Evolutionary conservation across 2,888 invertebrate species (phyloP).

Genomic region (Empis livida): DNA sequence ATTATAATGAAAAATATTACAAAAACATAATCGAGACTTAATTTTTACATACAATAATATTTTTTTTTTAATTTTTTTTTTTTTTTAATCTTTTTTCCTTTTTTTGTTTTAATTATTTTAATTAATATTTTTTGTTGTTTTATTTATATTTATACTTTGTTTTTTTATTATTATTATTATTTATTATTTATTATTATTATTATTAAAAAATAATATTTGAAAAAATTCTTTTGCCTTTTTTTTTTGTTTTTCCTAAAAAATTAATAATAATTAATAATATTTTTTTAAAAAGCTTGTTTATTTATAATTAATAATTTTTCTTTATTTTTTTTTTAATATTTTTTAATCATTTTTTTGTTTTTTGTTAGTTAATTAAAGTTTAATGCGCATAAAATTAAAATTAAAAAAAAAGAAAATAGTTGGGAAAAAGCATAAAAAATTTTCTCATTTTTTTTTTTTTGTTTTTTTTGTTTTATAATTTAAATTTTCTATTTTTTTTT

Average conservation of each 20-base stretch:
- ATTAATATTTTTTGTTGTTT: background rate
- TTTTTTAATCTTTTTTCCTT: background rate
- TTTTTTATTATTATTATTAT: background rate
- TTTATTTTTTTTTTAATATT: background rate
- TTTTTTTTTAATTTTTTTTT: background rate
- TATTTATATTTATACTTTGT: background rate
- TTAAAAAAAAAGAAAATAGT: background rate
- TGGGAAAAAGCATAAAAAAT: background rate
- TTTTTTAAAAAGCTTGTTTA: background rate
- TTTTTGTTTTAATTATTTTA: background rate
- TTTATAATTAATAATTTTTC: background rate
- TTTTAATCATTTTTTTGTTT: background rate
- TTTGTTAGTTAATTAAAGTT: no score
- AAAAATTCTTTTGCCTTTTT: constrained; percentile 2
- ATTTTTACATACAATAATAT: constrained; percentile 2
- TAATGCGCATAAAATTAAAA: background rate
- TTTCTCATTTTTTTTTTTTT: background rate
- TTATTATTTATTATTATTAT: background rate
- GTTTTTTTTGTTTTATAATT: background rate
- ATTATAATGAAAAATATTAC: constrained; percentile 1
- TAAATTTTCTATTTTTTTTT: background rate
- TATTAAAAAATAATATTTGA: background rate
- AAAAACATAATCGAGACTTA: constrained; percentile 2
- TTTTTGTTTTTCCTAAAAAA: background rate
- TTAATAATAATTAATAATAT: background rate